Evolutionary conservation across 1,140 invertebrate species (phyloP).

Genomic region (Ephestia elutella): DNA sequence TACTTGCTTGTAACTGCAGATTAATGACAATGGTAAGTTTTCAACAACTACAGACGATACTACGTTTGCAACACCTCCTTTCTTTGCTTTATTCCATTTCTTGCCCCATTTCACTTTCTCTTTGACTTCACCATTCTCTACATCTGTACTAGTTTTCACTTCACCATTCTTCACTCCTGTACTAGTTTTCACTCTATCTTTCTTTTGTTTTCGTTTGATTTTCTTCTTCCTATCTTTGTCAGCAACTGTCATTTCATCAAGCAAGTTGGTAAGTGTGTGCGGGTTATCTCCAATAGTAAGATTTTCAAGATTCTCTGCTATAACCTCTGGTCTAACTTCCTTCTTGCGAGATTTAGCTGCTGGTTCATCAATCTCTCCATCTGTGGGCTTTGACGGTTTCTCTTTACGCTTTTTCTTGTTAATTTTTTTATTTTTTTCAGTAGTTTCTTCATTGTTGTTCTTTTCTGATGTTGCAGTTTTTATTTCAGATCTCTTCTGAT

Average conservation of each 20-base stretch:
- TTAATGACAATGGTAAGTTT: conserved; percentile 46
- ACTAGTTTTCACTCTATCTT: conserved; percentile 21
- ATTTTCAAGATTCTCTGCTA: conserved; percentile 53
- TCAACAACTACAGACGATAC: conserved; percentile 42
- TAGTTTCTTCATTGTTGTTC: conserved; percentile 19
- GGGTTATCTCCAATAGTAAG: conserved; percentile 58
- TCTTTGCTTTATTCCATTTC: conserved; percentile 56
- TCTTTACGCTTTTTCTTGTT: conserved; percentile 42
- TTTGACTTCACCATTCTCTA: conserved; percentile 26
- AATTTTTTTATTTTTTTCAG: conserved; percentile 29
- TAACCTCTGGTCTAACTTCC: conserved; percentile 40
- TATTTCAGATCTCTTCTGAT: conserved; percentile 16
- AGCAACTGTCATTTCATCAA: conserved; percentile 57
- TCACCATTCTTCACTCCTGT: conserved; percentile 14
- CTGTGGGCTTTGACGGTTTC: conserved; percentile 22
- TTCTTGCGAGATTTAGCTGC: conserved; percentile 30
- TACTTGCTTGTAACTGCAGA: conserved; percentile 46
- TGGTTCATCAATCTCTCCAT: conserved; percentile 28
- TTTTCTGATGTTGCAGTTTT: conserved; percentile 12
- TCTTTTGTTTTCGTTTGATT: conserved; percentile 26
- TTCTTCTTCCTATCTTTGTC: conserved; percentile 53
- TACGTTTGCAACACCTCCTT: conserved; percentile 22
- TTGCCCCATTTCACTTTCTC: conserved; percentile 57
- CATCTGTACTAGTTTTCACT: conserved; percentile 25
- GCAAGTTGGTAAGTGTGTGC: conserved; percentile 46